Evolutionary conservation across 2,113 vertebrate species (phyloP).

Genomic region (Semnornis frantzii): DNA sequence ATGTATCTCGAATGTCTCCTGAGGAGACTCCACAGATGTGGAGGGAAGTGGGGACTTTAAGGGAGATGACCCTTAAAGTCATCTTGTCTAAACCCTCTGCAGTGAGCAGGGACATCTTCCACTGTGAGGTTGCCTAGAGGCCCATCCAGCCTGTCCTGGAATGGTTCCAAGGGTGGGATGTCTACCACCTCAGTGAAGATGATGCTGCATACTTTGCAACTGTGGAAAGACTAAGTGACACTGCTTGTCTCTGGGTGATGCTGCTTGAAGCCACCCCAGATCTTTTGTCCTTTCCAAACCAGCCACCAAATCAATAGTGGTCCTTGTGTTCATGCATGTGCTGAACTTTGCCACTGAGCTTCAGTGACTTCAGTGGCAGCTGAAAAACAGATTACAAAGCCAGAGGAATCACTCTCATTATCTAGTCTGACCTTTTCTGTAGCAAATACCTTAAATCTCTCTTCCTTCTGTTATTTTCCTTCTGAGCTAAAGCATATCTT

Average conservation of each 20-base stretch:
- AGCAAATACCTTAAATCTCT: background rate
- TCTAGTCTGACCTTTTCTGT: background rate
- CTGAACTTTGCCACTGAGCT: background rate
- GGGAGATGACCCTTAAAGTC: too few relatives aligned
- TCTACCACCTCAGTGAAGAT: too few relatives aligned
- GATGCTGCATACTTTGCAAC: accelerated
- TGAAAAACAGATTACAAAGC: background rate
- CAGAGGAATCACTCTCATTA: background rate
- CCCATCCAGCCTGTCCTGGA: too few relatives aligned
- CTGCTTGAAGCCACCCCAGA: background rate
- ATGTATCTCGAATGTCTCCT: too few relatives aligned
- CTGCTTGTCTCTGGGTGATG: background rate
- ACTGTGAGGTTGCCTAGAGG: too few relatives aligned
- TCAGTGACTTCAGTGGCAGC: background rate
- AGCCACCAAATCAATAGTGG: background rate
- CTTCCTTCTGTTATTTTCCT: background rate
- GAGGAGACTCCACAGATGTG: too few relatives aligned
- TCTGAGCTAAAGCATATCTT: background rate
- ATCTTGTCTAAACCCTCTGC: too few relatives aligned
- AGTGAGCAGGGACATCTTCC: too few relatives aligned
- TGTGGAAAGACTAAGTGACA: background rate
- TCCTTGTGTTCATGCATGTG: background rate
- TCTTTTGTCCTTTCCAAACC: background rate
- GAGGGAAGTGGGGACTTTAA: too few relatives aligned
- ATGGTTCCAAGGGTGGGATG: too few relatives aligned